Conservation (phyloP, 2,888 invertebrate genomes). For the Schizotus pectinicornis region DNA sequence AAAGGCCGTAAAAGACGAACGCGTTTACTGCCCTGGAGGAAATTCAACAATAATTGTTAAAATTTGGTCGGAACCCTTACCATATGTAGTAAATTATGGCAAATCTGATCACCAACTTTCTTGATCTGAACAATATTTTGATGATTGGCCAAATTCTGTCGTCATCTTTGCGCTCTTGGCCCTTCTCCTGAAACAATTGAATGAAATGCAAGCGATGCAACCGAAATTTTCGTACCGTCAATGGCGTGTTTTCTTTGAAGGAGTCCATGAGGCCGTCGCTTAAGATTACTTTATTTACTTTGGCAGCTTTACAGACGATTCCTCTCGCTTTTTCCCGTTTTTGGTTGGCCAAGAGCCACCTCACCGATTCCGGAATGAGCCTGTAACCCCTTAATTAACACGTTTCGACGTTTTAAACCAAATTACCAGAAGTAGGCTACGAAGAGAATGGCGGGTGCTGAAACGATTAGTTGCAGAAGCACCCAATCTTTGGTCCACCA, state of each 20-base stretch:
- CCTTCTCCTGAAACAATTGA: constrained; percentile 20
- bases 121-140: constrained; percentile 58
- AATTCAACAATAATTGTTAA: constrained; percentile 27
- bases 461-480: constrained; percentile 64
- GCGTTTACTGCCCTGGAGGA: constrained; percentile 66
- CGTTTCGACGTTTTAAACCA: neutral
- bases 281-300: constrained; percentile 61
- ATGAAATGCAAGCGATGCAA: constrained; percentile 3
- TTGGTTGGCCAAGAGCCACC: constrained; percentile 68
- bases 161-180: constrained; percentile 29
- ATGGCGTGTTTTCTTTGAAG: constrained; percentile 50
- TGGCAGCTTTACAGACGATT: constrained; percentile 65
- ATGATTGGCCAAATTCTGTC: constrained; percentile 56
- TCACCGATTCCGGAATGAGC: constrained; percentile 69
- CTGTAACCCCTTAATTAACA: constrained; percentile 44
- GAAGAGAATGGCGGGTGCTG: constrained; percentile 67
- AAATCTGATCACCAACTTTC: constrained; percentile 58
- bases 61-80: constrained; percentile 52
- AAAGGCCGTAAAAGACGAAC: constrained; percentile 73
- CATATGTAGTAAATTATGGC: constrained; percentile 61
- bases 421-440: constrained; percentile 65
- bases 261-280: constrained; percentile 58
- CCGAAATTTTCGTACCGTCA: constrained; percentile 22
- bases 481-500: constrained; percentile 68
- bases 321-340: constrained; percentile 62